These are phyloP conservation scores for Gulo gulo DNA, from an alignment of 2,113 vertebrate species.

Conservation along the genomic window DNA sequence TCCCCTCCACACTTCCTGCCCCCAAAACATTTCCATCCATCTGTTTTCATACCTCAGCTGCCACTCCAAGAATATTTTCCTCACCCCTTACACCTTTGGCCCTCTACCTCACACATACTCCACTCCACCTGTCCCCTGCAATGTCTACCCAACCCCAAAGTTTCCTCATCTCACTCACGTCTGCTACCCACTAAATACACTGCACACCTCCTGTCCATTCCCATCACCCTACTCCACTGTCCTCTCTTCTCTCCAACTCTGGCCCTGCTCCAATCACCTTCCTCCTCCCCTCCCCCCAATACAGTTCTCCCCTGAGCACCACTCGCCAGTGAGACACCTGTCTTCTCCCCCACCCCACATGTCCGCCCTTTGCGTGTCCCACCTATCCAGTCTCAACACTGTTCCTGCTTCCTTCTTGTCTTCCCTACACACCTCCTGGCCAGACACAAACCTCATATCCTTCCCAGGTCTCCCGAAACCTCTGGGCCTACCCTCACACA, in stretches of 20 bases:
- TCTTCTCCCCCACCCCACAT: background rate
- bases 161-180: background rate
- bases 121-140: background rate
- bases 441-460: background rate
- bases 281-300: background rate
- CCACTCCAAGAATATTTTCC: background rate
- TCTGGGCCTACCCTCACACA: background rate
- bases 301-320: background rate
- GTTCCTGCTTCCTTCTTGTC: background rate
- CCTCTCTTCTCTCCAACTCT: background rate
- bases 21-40: conserved; percentile 6
- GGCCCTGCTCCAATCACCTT: background rate
- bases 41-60: background rate
- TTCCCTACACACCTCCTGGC: background rate
- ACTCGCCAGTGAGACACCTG: background rate
- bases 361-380: background rate
- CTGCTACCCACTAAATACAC: background rate
- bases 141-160: background rate
- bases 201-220: background rate
- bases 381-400: background rate
- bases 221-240: background rate
- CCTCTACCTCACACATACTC: background rate
- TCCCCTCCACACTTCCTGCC: background rate
- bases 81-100: background rate
- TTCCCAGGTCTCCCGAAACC: background rate